Evolutionary conservation across 1,140 invertebrate genomes (phyloP).

Genomic region (Microplitis demolitor): DNA sequence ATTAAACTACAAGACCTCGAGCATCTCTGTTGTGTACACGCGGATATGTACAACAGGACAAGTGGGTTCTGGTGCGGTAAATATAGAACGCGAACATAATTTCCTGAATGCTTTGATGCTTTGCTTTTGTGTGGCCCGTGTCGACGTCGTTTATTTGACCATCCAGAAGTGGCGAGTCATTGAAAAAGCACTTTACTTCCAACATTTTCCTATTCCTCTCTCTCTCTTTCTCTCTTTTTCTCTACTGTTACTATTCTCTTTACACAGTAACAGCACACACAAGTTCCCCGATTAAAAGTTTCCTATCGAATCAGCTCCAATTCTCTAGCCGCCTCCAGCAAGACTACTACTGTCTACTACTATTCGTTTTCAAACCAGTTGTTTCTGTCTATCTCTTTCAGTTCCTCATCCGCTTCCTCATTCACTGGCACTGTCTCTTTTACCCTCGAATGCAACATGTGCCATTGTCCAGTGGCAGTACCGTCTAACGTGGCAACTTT

Average conservation of each 20-base stretch:
- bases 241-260: no score
- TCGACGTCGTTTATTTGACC: neutral
- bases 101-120: neutral
- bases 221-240: neutral
- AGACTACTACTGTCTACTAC: neutral
- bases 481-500: conserved; percentile 12
- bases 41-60: no score
- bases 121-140: neutral
- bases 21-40: neutral
- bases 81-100: conserved; percentile 1
- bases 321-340: neutral
- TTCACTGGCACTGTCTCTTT: neutral
- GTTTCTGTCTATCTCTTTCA: neutral
- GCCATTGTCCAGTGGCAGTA: neutral
- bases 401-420: conserved; percentile 1
- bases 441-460: conserved; percentile 22
- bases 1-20: conserved; percentile 23
- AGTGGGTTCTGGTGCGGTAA: no score
- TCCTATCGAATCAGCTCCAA: conserved; percentile 21
- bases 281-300: conserved; percentile 25
- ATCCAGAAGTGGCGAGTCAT: conserved; percentile 6
- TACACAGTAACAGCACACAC: neutral
- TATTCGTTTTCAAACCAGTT: neutral
- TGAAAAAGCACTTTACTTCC: neutral
- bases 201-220: neutral